phyloP scores from a whole-genome alignment of 1,140 invertebrate species.

The Drosophila azteca region DNA sequence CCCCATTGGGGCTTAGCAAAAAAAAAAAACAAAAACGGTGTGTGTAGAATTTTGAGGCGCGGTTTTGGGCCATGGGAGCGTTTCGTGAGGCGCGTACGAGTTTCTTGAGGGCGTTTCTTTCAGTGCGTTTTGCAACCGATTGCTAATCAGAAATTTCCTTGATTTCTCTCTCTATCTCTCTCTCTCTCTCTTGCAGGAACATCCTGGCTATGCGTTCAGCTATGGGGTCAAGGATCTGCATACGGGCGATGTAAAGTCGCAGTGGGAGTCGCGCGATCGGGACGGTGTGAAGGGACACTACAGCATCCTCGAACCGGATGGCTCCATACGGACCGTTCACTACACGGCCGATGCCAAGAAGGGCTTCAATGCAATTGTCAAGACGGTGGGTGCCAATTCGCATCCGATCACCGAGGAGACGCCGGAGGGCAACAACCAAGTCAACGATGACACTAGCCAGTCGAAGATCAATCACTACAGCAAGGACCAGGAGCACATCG shows the following conservation, averaged over 20 bases:
- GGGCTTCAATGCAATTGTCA: constrained; percentile 88
- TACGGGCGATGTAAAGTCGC: constrained; percentile 88
- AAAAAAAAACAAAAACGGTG: no score
- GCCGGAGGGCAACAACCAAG: constrained; percentile 54
- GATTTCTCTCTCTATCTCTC: background rate
- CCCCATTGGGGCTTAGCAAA: constrained; percentile 31
- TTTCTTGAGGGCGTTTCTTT: background rate
- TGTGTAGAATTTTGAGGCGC: constrained; percentile 36
- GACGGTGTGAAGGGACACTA: constrained; percentile 87
- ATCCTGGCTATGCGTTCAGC: constrained; percentile 88
- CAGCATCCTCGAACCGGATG: constrained; percentile 88
- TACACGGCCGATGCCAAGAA: constrained; percentile 87
- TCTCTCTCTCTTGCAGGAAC: constrained; percentile 82
- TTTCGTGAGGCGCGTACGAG: background rate
- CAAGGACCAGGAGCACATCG: constrained; percentile 82
- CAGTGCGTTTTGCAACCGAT: background rate
- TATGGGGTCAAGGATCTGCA: constrained; percentile 88
- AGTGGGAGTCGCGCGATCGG: constrained; percentile 86
- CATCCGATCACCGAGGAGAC: constrained; percentile 84
- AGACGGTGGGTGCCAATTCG: constrained; percentile 85
- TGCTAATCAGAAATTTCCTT: background rate
- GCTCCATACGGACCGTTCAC: constrained; percentile 86
- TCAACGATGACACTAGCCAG: constrained; percentile 77
- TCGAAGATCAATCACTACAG: constrained; percentile 84
- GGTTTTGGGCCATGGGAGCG: constrained; percentile 7